Evolutionary conservation across 2,888 invertebrate species (phyloP).

Genomic region (Lacanobia wlatinum): DNA sequence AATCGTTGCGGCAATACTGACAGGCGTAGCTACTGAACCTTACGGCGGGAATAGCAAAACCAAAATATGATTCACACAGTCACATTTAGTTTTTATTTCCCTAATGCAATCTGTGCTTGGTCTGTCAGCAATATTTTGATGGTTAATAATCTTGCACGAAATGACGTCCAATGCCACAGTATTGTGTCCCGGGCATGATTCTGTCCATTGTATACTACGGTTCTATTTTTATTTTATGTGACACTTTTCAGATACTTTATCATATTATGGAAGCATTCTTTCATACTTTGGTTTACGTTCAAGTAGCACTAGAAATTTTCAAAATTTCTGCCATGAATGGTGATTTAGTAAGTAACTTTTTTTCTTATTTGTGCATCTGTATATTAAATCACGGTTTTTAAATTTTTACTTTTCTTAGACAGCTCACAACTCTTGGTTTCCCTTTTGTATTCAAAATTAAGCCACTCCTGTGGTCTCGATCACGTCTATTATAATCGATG

Average conservation of each 20-base stretch:
- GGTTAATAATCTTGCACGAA: too few relatives aligned
- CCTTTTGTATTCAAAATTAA: neutral
- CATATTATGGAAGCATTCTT: neutral
- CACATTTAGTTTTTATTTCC: too few relatives aligned
- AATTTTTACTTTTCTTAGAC: neutral
- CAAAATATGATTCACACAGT: too few relatives aligned
- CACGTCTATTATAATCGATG: neutral
- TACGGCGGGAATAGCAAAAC: too few relatives aligned
- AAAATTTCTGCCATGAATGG: neutral
- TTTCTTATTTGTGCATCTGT: neutral
- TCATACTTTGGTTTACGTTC: neutral
- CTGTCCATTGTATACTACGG: too few relatives aligned
- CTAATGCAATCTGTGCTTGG: too few relatives aligned
- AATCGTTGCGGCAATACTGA: too few relatives aligned
- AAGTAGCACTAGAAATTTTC: neutral
- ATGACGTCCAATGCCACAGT: too few relatives aligned
- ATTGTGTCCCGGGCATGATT: too few relatives aligned
- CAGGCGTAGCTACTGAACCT: too few relatives aligned
- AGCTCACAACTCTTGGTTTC: neutral
- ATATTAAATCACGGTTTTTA: neutral
- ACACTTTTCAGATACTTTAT: constrained; percentile 11
- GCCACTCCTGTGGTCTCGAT: neutral
- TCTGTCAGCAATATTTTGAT: too few relatives aligned
- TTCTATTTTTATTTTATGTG: too few relatives aligned
- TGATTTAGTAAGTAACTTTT: neutral